phyloP scores from a whole-genome alignment of 2,888 invertebrate species.

The Myathropa florea region DNA sequence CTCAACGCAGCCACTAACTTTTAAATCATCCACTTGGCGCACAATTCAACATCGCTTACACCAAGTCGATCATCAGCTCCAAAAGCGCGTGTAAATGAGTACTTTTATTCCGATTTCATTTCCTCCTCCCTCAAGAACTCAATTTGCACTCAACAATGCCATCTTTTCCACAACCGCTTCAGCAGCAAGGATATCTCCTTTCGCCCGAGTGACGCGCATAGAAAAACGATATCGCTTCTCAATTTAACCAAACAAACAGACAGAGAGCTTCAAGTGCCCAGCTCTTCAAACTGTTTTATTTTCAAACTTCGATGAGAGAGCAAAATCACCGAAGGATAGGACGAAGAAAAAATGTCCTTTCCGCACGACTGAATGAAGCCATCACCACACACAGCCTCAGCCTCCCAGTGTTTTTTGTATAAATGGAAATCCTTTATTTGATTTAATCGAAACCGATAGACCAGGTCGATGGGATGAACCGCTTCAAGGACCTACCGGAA shows the following conservation, averaged over 20 bases:
- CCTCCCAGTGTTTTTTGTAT: slow-evolving; percentile 30
- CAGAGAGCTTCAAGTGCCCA: slow-evolving; percentile 50
- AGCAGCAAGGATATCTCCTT: slow-evolving; percentile 13
- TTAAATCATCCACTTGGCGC: slow-evolving; percentile 27
- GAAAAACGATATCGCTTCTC: slow-evolving; percentile 33
- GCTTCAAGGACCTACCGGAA: slow-evolving; percentile 30
- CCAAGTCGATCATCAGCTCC: slow-evolving; percentile 25
- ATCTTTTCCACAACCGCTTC: neutral
- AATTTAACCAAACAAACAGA: slow-evolving; percentile 51
- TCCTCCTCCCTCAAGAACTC: slow-evolving; percentile 27
- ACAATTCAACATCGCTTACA: slow-evolving; percentile 19
- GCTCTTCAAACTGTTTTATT: slow-evolving; percentile 53
- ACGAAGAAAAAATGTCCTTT: slow-evolving; percentile 26
- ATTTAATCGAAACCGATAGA: slow-evolving; percentile 63
- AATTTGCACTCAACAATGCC: slow-evolving; percentile 45
- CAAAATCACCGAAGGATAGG: slow-evolving; percentile 10
- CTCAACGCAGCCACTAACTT: slow-evolving; percentile 17
- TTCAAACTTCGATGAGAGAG: slow-evolving; percentile 34
- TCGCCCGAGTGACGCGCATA: neutral
- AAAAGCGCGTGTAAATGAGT: slow-evolving; percentile 52
- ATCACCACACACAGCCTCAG: slow-evolving; percentile 13
- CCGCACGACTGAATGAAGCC: slow-evolving; percentile 53
- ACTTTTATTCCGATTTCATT: slow-evolving; percentile 17
- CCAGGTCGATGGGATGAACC: neutral
- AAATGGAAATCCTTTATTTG: slow-evolving; percentile 68